These are phyloP conservation scores for Protonemura montana DNA, from an alignment of 2,888 invertebrate genomes.

Conservation along the genomic window DNA sequence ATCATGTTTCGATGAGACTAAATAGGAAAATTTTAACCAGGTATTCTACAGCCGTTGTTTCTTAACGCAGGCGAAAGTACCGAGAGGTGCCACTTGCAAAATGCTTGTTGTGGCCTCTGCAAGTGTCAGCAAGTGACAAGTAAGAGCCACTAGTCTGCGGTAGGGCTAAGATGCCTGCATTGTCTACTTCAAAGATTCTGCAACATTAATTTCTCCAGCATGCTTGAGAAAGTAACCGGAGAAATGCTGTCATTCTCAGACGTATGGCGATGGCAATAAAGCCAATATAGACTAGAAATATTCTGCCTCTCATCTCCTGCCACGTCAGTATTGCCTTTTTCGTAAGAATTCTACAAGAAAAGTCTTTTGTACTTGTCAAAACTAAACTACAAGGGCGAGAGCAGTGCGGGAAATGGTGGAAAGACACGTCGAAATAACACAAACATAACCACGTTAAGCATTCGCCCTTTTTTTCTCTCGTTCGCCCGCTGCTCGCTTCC, in stretches of 20 bases:
- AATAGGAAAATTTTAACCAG: background rate
- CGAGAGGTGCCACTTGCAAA: background rate
- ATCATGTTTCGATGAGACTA: background rate
- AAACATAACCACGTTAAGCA: constrained; percentile 34
- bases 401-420: background rate
- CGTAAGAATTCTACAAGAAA: background rate
- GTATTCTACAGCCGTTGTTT: background rate
- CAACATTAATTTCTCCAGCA: background rate
- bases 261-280: background rate
- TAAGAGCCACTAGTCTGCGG: background rate
- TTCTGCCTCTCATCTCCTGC: background rate
- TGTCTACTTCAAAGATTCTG: background rate
- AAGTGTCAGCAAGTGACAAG: background rate
- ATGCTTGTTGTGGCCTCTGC: background rate
- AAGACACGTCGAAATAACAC: constrained; percentile 8
- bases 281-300: background rate
- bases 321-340: background rate
- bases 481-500: background rate
- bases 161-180: background rate
- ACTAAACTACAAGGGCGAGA: background rate
- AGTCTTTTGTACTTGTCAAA: background rate
- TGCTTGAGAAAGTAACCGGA: background rate
- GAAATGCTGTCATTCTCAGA: background rate
- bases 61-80: background rate
- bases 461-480: constrained; percentile 26